A percentile compares a stretch with the other conserved stretches of the same genome.
These are phyloP conservation scores for Hippopotamyrus pictus DNA, from an alignment of 2,797 vertebrate genomes.

Conservation along the genomic window DNA sequence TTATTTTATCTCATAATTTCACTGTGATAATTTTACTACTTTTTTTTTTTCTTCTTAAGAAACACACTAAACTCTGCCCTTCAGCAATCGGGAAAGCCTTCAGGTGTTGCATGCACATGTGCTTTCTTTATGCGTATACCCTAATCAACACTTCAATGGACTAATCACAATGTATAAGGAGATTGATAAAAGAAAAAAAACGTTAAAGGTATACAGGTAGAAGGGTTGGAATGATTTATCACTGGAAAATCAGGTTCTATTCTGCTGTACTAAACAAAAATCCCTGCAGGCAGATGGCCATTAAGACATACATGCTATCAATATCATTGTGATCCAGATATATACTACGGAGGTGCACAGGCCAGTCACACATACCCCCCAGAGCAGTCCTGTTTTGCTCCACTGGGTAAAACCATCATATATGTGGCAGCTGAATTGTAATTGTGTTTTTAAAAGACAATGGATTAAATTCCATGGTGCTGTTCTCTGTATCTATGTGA, in stretches of 20 bases:
- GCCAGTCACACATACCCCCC: not conserved
- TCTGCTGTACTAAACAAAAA: not conserved
- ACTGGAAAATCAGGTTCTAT: not conserved
- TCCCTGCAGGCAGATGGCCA: not conserved
- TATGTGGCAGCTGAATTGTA: not conserved
- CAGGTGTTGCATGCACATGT: not conserved
- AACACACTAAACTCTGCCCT: not conserved
- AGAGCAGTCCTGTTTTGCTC: not conserved
- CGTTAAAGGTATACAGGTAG: not conserved
- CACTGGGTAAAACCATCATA: not conserved
- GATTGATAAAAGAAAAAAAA: not conserved
- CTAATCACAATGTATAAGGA: not conserved
- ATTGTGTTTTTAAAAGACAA: not conserved
- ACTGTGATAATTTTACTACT: not conserved
- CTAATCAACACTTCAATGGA: slow-evolving; percentile 7
- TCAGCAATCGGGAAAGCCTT: not conserved
- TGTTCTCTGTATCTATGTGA: not conserved
- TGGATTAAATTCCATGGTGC: not conserved
- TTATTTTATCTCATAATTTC: not conserved
- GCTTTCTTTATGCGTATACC: not conserved
- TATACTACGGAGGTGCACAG: not conserved
- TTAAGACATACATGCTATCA: not conserved
- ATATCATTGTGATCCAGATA: not conserved
- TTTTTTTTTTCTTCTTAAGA: not conserved
- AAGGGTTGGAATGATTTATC: not conserved